Conservation (phyloP, 2,113 vertebrate genomes). For the Oophaga pumilio region DNA sequence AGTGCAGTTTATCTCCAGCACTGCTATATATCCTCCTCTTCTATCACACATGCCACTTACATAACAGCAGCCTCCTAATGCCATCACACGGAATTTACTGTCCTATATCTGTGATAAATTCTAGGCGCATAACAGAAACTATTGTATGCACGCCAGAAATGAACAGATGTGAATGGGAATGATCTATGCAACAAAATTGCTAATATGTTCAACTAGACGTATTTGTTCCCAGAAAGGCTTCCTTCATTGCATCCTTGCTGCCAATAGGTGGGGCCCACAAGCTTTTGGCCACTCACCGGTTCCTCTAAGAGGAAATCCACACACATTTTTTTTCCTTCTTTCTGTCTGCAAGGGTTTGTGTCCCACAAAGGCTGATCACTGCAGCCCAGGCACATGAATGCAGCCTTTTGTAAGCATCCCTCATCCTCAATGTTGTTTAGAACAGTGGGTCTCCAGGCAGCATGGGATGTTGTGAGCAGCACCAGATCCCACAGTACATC, state of each 20-base stretch:
- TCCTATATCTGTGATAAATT: neutral
- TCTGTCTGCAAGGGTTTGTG: conserved; percentile 53
- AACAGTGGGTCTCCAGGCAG: conserved; percentile 25
- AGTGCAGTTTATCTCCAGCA: conserved; percentile 39
- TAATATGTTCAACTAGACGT: conserved; percentile 21
- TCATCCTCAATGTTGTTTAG: conserved; percentile 21
- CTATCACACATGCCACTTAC: conserved; percentile 24
- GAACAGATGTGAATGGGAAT: neutral
- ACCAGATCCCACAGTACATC: conserved; percentile 40
- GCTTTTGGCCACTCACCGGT: conserved; percentile 51
- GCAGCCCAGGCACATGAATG: conserved; percentile 56
- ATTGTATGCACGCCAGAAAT: neutral
- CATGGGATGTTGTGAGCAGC: conserved; percentile 7
- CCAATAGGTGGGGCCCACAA: conserved; percentile 65
- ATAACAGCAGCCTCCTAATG: conserved; percentile 6
- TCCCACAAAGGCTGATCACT: conserved; percentile 55
- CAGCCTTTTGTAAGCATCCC: conserved; percentile 54
- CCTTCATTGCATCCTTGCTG: conserved; percentile 54
- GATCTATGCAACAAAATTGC: neutral
- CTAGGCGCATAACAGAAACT: neutral
- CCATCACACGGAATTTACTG: neutral
- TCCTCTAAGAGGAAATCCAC: conserved; percentile 49
- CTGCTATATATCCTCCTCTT: conserved; percentile 2
- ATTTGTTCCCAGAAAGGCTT: conserved; percentile 24
- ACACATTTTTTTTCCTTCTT: conserved; percentile 41